Conservation (phyloP, 2,888 invertebrate species). For the Yponomeuta cagnagella region DNA sequence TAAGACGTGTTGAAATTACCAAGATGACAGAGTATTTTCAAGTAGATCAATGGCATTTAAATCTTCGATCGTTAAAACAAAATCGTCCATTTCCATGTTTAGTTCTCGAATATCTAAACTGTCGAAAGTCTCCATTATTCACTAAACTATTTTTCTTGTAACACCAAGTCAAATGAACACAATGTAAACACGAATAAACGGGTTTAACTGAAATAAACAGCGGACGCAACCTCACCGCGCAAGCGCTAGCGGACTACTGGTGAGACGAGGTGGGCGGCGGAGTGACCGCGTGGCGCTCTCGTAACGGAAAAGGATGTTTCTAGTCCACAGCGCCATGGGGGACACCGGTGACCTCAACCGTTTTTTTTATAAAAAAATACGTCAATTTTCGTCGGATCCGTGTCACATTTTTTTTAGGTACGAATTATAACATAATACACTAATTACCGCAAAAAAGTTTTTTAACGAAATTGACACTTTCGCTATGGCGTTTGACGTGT, state of each 20-base stretch:
- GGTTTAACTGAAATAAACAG: slow-evolving; percentile 28
- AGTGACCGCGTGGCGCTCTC: slow-evolving; percentile 26
- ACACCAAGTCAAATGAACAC: no score
- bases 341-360: no score
- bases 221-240: slow-evolving; percentile 28
- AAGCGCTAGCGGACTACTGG: slow-evolving; percentile 24
- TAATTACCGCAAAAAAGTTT: slow-evolving; percentile 28
- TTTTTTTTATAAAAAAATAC: no score
- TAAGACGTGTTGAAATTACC: no score
- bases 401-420: no score
- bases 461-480: slow-evolving; percentile 16
- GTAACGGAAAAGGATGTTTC: slow-evolving; percentile 25
- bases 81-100: slow-evolving; percentile 30
- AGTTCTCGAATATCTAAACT: slow-evolving; percentile 22
- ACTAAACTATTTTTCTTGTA: slow-evolving; percentile 22
- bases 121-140: slow-evolving; percentile 28
- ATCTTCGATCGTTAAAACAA: not conserved
- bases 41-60: no score
- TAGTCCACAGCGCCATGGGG: no score
- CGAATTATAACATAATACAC: slow-evolving; percentile 12
- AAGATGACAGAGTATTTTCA: no score
- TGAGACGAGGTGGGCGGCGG: slow-evolving; percentile 23
- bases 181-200: slow-evolving; percentile 26
- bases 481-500: no score
- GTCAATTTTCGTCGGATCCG: no score